Conservation (phyloP, 2,797 vertebrate species). For the Propithecus perrieri region DNA sequence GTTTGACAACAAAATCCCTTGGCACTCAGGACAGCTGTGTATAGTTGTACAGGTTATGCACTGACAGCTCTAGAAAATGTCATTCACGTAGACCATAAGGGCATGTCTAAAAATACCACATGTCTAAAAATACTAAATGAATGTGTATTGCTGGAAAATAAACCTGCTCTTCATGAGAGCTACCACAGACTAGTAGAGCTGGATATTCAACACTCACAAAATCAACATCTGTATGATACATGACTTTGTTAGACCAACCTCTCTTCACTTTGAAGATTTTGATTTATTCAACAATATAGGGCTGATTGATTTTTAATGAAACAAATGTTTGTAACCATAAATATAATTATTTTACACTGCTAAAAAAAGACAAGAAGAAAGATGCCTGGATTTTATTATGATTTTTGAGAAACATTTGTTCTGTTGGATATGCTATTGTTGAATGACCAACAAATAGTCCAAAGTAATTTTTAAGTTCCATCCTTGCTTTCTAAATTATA, state of each 20-base stretch:
- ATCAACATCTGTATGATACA: not conserved
- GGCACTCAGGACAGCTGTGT: not conserved
- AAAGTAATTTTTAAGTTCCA: constrained; percentile 35
- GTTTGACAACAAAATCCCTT: not conserved
- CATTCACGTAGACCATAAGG: not conserved
- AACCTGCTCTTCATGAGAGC: not conserved
- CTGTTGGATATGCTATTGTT: not conserved
- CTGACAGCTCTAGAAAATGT: not conserved
- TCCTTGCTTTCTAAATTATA: constrained; percentile 11
- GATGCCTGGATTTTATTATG: not conserved
- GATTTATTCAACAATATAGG: not conserved
- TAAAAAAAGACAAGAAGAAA: not conserved
- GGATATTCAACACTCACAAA: not conserved
- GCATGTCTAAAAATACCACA: not conserved
- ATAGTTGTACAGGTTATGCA: not conserved
- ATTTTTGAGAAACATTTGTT: constrained; percentile 1
- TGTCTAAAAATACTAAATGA: not conserved
- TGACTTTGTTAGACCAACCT: not conserved
- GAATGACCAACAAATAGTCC: not conserved
- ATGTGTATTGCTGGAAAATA: not conserved
- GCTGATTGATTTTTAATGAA: not conserved
- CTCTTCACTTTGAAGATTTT: not conserved
- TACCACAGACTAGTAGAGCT: not conserved
- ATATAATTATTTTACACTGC: not conserved
- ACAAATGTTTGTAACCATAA: not conserved